phyloP scores from a whole-genome alignment of 2,888 invertebrate species.

The Ormyrus labotus region DNA sequence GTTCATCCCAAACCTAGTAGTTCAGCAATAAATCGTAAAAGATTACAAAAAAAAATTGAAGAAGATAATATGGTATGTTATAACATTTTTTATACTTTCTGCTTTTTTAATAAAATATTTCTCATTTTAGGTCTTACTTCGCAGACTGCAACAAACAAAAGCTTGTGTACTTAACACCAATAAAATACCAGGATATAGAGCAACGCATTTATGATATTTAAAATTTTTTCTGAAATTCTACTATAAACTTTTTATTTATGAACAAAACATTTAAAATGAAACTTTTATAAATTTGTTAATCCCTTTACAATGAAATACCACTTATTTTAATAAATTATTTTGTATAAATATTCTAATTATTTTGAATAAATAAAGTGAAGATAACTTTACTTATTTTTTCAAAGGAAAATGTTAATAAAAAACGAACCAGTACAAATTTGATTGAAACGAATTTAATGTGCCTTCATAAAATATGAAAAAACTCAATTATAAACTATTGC shows the following conservation, averaged over 20 bases:
- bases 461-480: constrained; percentile 43
- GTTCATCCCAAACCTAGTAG: constrained; percentile 65
- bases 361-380: no score
- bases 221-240: neutral
- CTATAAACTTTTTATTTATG: constrained; percentile 15
- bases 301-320: neutral
- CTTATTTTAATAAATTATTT: neutral
- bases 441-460: constrained; percentile 49
- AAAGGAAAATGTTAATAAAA: neutral
- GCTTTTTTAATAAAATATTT: constrained; percentile 23
- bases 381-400: neutral
- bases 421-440: constrained; percentile 1
- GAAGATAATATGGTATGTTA: constrained; percentile 77
- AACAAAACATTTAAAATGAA: neutral
- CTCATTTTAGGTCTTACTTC: constrained; percentile 65
- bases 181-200: constrained; percentile 62
- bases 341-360: no score
- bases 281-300: no score
- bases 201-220: constrained; percentile 62
- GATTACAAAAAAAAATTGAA: constrained; percentile 76
- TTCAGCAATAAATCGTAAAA: constrained; percentile 77
- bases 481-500: constrained; percentile 28
- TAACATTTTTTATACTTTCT: neutral
- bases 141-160: constrained; percentile 68
- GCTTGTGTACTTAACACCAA: constrained; percentile 63